phyloP scores from a whole-genome alignment of 2,113 vertebrate species.

The Phalacrocorax brasilianus region DNA sequence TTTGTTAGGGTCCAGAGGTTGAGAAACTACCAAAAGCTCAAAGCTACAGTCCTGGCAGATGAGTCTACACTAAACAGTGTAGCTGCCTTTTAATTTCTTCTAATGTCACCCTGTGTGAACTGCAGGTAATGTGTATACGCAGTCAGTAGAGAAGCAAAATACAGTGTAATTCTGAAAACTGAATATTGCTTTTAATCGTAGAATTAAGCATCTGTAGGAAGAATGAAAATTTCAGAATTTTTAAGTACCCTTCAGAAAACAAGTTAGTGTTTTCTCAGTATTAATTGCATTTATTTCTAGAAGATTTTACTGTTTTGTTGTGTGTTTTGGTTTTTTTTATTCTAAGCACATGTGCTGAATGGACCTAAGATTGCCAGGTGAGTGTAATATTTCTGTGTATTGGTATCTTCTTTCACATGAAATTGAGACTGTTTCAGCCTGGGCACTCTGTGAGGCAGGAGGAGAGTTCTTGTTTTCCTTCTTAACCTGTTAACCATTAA shows the following conservation, averaged over 20 bases:
- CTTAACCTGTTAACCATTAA: accelerated
- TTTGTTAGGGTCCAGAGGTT: not conserved
- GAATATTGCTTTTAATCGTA: not conserved
- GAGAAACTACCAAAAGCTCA: not conserved
- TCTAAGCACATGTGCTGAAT: not conserved
- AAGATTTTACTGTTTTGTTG: not conserved
- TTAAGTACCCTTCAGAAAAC: not conserved
- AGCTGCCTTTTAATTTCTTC: not conserved
- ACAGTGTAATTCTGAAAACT: not conserved
- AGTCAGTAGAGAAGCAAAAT: not conserved
- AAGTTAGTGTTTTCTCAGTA: not conserved
- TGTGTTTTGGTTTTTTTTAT: not conserved
- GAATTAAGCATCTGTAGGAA: not conserved
- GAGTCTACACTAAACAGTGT: not conserved
- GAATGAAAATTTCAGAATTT: not conserved
- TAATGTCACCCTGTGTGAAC: not conserved
- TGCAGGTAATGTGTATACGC: not conserved
- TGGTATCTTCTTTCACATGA: not conserved
- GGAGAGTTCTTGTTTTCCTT: accelerated
- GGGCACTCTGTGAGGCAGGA: not conserved
- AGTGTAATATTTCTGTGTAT: not conserved
- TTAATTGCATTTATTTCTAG: not conserved
- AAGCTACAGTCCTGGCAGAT: not conserved
- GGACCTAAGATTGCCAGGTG: not conserved
- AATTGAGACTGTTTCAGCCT: accelerated